These are phyloP conservation scores for Myopa tessellatipennis DNA, from an alignment of 2,888 invertebrate species.

Conservation along the genomic window DNA sequence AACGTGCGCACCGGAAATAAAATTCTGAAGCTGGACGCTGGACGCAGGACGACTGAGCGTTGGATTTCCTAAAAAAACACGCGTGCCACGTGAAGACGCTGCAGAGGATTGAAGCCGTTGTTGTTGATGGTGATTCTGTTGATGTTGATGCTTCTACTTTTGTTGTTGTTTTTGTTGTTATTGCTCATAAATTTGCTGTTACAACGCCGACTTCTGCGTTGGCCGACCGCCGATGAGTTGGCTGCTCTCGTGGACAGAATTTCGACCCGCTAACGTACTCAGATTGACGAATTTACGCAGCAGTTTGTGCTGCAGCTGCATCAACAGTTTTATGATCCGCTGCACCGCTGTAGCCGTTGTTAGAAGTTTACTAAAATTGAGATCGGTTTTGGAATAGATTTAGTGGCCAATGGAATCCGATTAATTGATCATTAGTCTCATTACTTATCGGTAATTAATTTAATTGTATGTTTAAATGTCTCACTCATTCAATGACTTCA, in stretches of 20 bases:
- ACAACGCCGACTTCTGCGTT: background rate
- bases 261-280: slow-evolving; percentile 58
- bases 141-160: background rate
- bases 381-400: background rate
- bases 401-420: background rate
- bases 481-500: too few relatives aligned
- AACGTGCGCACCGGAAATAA: background rate
- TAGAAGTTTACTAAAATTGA: slow-evolving; percentile 50
- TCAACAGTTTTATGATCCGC: slow-evolving; percentile 65
- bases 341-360: slow-evolving; percentile 68
- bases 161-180: background rate
- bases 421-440: too few relatives aligned
- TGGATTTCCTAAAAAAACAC: background rate
- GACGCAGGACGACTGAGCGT: background rate
- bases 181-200: background rate
- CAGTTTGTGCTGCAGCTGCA: slow-evolving; percentile 67
- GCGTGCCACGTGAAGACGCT: background rate
- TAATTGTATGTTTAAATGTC: too few relatives aligned
- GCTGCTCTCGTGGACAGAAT: background rate
- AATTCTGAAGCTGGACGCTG: background rate
- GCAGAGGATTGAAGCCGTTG: too few relatives aligned
- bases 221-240: background rate
- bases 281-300: slow-evolving; percentile 62
- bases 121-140: too few relatives aligned
- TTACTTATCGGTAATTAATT: too few relatives aligned